Base-by-base conservation (phyloP, 2,797 vertebrate genomes). In the Rhabdomys pumilio region DNA sequence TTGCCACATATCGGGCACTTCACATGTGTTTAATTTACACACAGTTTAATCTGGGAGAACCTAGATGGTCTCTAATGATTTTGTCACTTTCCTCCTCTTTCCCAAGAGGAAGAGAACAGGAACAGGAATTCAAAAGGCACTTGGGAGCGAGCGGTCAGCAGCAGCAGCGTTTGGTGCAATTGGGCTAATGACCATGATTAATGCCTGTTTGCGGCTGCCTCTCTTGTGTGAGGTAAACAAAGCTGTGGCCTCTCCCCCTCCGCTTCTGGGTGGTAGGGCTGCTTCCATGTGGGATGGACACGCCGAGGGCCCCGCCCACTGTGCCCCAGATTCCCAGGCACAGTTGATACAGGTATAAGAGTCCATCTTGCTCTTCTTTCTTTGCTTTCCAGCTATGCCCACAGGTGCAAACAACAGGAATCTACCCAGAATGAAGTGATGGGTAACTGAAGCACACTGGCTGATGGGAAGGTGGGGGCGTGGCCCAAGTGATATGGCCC, bases 11-110 rank as follows among this genome's bases (percentile, higher is more conserved):
- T 98, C 89, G 97, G 93, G 98, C 97, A 91, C 97, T 98, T 98
- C 96, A 94, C 91, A 5, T 97, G 98, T 98, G 98, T 98, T 98
- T 98, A 98, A 98, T 98, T 98, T 98, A 98, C 98, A 98, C 98
- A 95, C 63, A 73, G 97, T 98, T 98, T 98, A 97, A 98, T 97
- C 96, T 95, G 89, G 95, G 95, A 98, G 85, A 95, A 92, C 97
- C 97, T 86, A 72, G 97, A 90, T 98, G 75, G 97, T 97, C 96
- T 90, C 92, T 96, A 94, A 97, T 93, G 91, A 95, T 94, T 98
- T 97, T 97, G 79, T 95, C 91, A 47, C 81, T 76, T 65, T 6
- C 9, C 67, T 61, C 86, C 89, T 77, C 88, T 89, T 95, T 97
- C 97, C 91, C 86, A 93, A 97, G 97, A 89, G 89, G 88, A 90